Conservation (phyloP, 2,888 invertebrate species). For the Chloroclysta siterata region DNA sequence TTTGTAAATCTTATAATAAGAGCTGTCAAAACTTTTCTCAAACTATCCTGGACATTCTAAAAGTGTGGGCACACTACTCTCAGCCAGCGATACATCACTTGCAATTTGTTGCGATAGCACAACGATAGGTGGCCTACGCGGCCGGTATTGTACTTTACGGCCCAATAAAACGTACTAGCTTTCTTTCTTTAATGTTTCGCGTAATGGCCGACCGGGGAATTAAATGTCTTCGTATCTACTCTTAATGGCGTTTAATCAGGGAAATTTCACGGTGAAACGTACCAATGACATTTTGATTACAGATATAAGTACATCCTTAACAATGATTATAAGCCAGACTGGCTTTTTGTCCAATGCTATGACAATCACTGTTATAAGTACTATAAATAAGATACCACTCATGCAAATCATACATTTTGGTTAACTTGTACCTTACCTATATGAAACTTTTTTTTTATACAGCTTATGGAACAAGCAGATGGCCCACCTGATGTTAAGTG, state of each 20-base stretch:
- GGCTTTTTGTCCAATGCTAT: too few relatives aligned
- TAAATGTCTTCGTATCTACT: conserved; percentile 35
- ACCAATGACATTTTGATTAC: background rate
- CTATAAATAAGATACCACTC: too few relatives aligned
- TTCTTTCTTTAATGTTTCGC: conserved; percentile 46
- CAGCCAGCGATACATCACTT: conserved; percentile 74
- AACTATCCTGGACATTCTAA: background rate
- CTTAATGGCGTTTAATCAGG: conserved; percentile 25
- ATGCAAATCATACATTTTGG: too few relatives aligned
- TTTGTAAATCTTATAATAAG: too few relatives aligned
- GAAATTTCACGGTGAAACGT: conserved; percentile 17
- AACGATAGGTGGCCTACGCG: conserved; percentile 65
- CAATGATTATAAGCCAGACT: background rate
- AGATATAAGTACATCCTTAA: background rate
- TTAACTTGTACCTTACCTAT: too few relatives aligned
- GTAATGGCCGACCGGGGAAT: conserved; percentile 38
- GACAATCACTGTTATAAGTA: too few relatives aligned
- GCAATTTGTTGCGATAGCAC: conserved; percentile 81
- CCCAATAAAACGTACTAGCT: conserved; percentile 62
- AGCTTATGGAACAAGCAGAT: too few relatives aligned
- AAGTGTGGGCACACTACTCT: conserved; percentile 48
- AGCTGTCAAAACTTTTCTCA: background rate
- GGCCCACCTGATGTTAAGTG: too few relatives aligned
- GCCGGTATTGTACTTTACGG: conserved; percentile 72
- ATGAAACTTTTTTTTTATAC: too few relatives aligned